Conservation (phyloP, 2,797 vertebrate species). For the Sebastes kiyomatsui region DNA sequence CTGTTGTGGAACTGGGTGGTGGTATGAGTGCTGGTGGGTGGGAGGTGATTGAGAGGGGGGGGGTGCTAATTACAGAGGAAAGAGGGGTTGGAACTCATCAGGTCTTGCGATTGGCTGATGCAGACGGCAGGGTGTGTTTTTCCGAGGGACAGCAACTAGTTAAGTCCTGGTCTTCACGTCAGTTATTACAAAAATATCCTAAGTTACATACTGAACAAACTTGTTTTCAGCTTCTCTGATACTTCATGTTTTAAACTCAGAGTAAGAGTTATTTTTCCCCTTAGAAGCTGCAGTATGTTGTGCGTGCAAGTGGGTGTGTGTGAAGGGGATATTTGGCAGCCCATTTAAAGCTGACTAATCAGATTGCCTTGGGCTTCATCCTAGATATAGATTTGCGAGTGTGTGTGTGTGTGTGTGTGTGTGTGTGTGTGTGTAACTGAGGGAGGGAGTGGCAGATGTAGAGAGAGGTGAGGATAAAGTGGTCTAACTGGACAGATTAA, state of each 20-base stretch:
- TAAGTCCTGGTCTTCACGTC: neutral
- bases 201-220: neutral
- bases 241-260: neutral
- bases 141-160: neutral
- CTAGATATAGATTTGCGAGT: slow-evolving; percentile 23
- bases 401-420: slow-evolving; percentile 10
- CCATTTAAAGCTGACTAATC: slow-evolving; percentile 74
- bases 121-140: slow-evolving; percentile 1
- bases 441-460: slow-evolving; percentile 16
- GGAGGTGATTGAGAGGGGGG: neutral
- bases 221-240: neutral
- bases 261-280: neutral
- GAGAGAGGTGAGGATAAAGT: slow-evolving; percentile 18
- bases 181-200: neutral
- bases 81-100: slow-evolving; percentile 20
- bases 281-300: slow-evolving; percentile 17
- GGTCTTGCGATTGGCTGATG: slow-evolving; percentile 39
- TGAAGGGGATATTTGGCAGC: slow-evolving; percentile 66
- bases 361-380: slow-evolving; percentile 67
- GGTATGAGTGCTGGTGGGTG: neutral
- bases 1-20: slow-evolving; percentile 21
- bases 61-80: slow-evolving; percentile 27
- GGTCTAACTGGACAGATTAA: slow-evolving; percentile 31
- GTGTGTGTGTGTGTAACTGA: neutral
- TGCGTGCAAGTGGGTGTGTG: slow-evolving; percentile 50